phyloP scores from a whole-genome alignment of 2,888 invertebrate genomes.

The Laspeyria flexula region DNA sequence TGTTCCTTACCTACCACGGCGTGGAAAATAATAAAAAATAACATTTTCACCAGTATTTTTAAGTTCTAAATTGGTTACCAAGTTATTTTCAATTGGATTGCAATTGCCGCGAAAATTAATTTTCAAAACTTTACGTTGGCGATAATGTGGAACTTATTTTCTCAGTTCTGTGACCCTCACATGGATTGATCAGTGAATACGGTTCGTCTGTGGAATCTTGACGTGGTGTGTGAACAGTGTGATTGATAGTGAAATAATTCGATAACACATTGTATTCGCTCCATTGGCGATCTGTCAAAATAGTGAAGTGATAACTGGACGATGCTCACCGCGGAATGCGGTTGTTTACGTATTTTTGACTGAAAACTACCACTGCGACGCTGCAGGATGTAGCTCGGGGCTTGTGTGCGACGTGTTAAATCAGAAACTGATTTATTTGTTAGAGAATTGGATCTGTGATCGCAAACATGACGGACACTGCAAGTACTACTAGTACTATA shows the following conservation, averaged over 20 bases:
- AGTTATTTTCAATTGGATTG: conserved; percentile 27
- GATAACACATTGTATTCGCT: conserved; percentile 40
- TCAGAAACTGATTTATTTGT: conserved; percentile 24
- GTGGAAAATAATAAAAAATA: conserved; percentile 62
- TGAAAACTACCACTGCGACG: conserved; percentile 54
- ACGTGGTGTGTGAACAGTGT: conserved; percentile 47
- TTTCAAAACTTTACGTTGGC: conserved; percentile 63
- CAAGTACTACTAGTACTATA: conserved; percentile 29
- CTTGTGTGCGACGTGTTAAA: conserved; percentile 27
- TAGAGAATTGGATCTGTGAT: conserved; percentile 19
- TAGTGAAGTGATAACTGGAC: conserved; percentile 63
- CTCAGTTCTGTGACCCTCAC: conserved; percentile 55
- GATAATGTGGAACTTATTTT: conserved; percentile 63
- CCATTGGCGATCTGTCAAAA: conserved; percentile 68
- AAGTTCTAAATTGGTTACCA: conserved; percentile 30
- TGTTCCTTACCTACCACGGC: conserved; percentile 72
- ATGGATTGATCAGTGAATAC: conserved; percentile 51
- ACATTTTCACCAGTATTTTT: conserved; percentile 47
- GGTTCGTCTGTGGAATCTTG: conserved; percentile 42
- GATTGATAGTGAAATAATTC: conserved; percentile 38
- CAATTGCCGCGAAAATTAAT: conserved; percentile 62
- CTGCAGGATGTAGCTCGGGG: conserved; percentile 73
- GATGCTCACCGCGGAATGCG: conserved; percentile 56
- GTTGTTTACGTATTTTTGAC: conserved; percentile 74
- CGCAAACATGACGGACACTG: conserved; percentile 65